Evolutionary conservation across 2,113 vertebrate genomes (phyloP), one percentile per base, ranked within the genome.

Genomic region (Nicator chloris): DNA sequence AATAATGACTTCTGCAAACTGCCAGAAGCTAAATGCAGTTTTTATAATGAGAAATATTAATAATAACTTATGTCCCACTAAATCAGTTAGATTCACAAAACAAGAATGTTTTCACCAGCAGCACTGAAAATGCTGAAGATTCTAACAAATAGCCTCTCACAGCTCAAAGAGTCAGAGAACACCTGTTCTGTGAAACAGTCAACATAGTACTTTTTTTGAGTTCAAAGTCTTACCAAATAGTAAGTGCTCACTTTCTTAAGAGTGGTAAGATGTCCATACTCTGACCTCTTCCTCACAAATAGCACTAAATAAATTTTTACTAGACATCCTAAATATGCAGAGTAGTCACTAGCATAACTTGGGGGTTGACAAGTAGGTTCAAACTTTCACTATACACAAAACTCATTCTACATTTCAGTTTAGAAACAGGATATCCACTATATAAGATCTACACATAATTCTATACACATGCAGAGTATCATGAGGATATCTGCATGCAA

Each of bases 11-110:
- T 92, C 76, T 94, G 86, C 88, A 86, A 50, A 95, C 63, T 88
- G 93, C 88, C 91, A 97, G 96, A 77, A 96, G 95, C 77, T 94
- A 90, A 96, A 93, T 50, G 33, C 28, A 92, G 57, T 22, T 19
- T 80, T 91, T 91, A 88, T 56, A 94, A 96, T 73, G 37, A 88
- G 33, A 92, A 95, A 93, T 66, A 93, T 89, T 92, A 95, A 89
- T 82, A 95, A 51, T 85, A 86, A 92, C 40, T 69, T 88, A 71
- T 14, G 8, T 61, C 66, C 39, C 53, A 93, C 70, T 84, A 90
- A 92, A 95, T 94, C 86, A 88, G 45, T 65, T 75, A 82, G 49
- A 86, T 79, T 91, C 75, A 87, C 45, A 56, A 92, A 92, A 61
- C 18, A 71, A 60, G 22, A 75, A 75, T 44, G 16, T 64, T 76